Evolutionary conservation across 2,113 vertebrate species (phyloP).

Genomic region (Colius striatus): DNA sequence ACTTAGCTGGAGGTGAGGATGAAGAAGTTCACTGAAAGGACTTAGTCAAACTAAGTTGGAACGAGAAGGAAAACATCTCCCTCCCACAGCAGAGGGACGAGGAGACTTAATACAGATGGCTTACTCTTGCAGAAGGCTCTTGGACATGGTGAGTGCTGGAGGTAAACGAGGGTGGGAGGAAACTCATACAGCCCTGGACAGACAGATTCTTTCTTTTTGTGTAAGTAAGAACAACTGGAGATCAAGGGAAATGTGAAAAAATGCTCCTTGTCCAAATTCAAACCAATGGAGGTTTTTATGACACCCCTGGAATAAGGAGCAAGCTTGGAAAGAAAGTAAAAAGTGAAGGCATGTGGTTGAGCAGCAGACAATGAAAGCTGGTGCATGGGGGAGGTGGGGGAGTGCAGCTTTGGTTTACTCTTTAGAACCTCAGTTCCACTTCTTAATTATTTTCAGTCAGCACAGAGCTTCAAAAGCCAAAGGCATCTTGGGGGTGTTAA

Average conservation of each 20-base stretch:
- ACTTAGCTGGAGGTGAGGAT: background rate
- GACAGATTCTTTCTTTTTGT: background rate
- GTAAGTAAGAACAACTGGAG: background rate
- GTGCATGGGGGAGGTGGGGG: background rate
- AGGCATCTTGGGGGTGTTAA: too few relatives aligned
- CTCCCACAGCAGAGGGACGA: background rate
- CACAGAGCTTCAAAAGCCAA: background rate
- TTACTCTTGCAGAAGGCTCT: constrained; percentile 13
- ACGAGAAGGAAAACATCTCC: background rate
- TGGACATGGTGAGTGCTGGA: constrained; percentile 1
- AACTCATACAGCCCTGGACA: constrained; percentile 16
- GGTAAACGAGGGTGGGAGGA: constrained; percentile 1
- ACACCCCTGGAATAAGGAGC: background rate
- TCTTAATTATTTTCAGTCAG: background rate
- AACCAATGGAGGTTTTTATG: background rate
- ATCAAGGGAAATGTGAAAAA: background rate
- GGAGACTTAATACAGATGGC: background rate
- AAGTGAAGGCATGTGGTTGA: background rate
- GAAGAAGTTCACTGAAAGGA: background rate
- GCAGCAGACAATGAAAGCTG: background rate
- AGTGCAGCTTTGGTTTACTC: background rate
- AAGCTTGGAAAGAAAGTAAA: background rate
- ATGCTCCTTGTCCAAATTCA: background rate
- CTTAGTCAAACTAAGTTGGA: background rate
- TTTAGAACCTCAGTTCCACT: background rate